Base-by-base conservation (phyloP, 2,113 vertebrate genomes). In the Petaurus breviceps region DNA sequence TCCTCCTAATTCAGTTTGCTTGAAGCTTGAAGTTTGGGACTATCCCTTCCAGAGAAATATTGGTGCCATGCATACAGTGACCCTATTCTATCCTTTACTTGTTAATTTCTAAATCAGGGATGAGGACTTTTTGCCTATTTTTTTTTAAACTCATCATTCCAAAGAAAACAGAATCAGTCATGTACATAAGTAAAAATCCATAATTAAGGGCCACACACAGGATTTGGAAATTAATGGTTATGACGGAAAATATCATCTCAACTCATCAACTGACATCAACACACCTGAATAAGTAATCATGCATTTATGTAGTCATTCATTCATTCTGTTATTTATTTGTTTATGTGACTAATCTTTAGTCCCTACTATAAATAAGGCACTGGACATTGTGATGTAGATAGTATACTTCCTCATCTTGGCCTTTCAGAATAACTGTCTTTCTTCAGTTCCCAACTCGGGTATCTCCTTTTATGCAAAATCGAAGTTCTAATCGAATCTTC, bases 21-120 rank as follows among this genome's bases (percentile, higher is more conserved):
- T 19, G 31, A n/a, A 12, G 61, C 5, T 6, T 68, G 31, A 16
- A 12, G 61, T n/a, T 2, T n/a, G 61, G 61, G 61, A 68, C 31
- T 19, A 31, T 37, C 12, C 61, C 61, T 68, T 68, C 12, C 61
- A 68, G 11, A 68, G 37, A n/a, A 68, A 68, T n/a, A 61, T n/a
- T 37, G 61, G 61, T n/a, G 25, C 61, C 31, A 68, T 68, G 14
- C 55, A 68, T 68, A 1, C 31, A 11, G 10, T 11, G 10, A 9
- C 25, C 55, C 26, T 28, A 11, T 57, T 57, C 26, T 57, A 50
- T 43, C 31, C 77, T 91, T 92, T 84, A 51, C 37, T 24, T 52
- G 57, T 93, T 91, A 37, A 53, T 95, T 94, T 92, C 46, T 51
- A 51, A 84, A 51, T 90, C 25, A n/a, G 47, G 49, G 16, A 55